Base-by-base conservation (phyloP, 2,113 vertebrate genomes). In the Malaclemys terrapin region DNA sequence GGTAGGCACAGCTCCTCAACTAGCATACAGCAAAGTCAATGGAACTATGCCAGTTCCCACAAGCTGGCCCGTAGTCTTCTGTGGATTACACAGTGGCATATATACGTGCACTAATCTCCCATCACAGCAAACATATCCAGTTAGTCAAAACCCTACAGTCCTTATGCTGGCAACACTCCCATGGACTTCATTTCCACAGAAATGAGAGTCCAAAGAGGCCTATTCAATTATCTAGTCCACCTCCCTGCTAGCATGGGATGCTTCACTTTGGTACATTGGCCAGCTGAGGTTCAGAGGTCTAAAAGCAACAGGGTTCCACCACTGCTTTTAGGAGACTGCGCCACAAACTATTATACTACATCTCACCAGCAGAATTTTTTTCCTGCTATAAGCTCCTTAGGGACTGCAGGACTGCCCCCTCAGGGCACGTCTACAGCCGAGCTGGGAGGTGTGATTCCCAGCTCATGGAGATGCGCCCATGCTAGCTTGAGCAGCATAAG, bases 61-160 rank as follows among this genome's bases (percentile, higher is more conserved):
- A 38, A 75, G 38, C 69, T 24, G 9, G 38, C 38, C 69, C 38
- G 24, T 24, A 75, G n/a, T 24, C 38, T 75, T 20, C 38, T 75
- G 69, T 38, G 69, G 69, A 75, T 75, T 87, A 12, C 83, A 2
- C 1, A 0, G 10, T 8, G 49, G 24, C 84, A 75, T 38, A 2
- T 3, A 35, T 79, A 45, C 0, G 0, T 10, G 24, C 47, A 3
- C 59, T 81, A 0, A 0, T 35, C n/a, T 65, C 87, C 47, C 91
- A 85, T 56, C 0, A 0, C 42, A 19, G 2, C 47, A 75, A 42
- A 22, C 69, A n/a, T n/a, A 69, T 69, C 31, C 31, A 14, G 62
- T n/a, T n/a, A 22, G 53, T 9, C 53, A 22, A 54, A 54, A 54
- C 20, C 13, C 4, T 5, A 0, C 17, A 29, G 85, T 1, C 65